Evolutionary conservation across 2,797 vertebrate species (phyloP).

Genomic region (Atherinosoma microstoma): DNA sequence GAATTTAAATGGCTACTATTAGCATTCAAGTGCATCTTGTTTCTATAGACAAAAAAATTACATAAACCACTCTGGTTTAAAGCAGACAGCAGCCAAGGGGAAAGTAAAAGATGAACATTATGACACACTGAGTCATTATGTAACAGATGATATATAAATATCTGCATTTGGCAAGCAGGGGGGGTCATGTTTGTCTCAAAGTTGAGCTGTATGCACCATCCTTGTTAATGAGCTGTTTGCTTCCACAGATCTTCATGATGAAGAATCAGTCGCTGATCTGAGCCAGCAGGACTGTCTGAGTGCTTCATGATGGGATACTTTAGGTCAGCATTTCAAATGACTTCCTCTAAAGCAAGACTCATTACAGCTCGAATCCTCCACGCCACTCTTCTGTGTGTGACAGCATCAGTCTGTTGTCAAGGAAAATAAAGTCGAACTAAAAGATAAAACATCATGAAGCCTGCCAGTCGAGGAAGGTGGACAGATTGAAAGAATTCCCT

Average conservation of each 20-base stretch:
- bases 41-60: no score
- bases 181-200: constrained; percentile 24
- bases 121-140: constrained; percentile 14
- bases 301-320: constrained; percentile 63
- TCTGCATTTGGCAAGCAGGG: constrained; percentile 34
- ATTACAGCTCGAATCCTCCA: constrained; percentile 41
- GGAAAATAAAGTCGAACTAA: constrained; percentile 32
- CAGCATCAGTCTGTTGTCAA: constrained; percentile 44
- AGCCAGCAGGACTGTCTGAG: constrained; percentile 38
- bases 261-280: constrained; percentile 32
- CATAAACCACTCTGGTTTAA: constrained; percentile 50
- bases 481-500: constrained; percentile 27
- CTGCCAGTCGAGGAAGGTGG: constrained; percentile 27
- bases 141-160: constrained; percentile 31
- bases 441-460: constrained; percentile 8
- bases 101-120: constrained; percentile 47
- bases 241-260: constrained; percentile 62
- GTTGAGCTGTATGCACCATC: constrained; percentile 11
- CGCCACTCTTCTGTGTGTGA: constrained; percentile 40
- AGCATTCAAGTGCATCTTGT: no score
- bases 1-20: no score
- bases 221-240: constrained; percentile 52
- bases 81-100: constrained; percentile 22
- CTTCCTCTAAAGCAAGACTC: constrained; percentile 44
- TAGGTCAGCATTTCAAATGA: constrained; percentile 42